Conservation (phyloP, 2,888 invertebrate genomes). For the Agrotis segetum region DNA sequence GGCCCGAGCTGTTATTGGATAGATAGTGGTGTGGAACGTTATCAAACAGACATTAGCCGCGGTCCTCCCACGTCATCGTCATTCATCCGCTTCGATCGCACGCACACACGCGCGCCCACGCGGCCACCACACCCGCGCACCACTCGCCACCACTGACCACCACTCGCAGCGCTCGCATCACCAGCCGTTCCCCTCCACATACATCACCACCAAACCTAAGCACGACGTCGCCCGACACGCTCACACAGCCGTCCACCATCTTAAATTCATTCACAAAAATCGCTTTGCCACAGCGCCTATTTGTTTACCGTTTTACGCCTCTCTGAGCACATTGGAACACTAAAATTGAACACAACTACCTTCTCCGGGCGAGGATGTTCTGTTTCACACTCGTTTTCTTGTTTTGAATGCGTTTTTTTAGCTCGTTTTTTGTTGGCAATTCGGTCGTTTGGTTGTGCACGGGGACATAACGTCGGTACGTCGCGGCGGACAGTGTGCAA, state of each 20-base stretch:
- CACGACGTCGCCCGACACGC: constrained; percentile 76
- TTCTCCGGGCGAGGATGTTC: constrained; percentile 52
- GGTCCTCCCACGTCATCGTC: constrained; percentile 85
- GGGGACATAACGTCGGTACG: constrained; percentile 70
- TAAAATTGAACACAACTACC: constrained; percentile 62
- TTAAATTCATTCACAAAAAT: constrained; percentile 91
- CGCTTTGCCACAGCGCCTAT: constrained; percentile 82
- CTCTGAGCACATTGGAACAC: constrained; percentile 69
- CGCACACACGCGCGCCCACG: constrained; percentile 79
- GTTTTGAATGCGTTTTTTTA: constrained; percentile 72
- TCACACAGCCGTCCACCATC: constrained; percentile 86
- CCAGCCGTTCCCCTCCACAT: constrained; percentile 60
- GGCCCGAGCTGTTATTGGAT: constrained; percentile 67
- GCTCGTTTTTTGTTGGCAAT: constrained; percentile 81
- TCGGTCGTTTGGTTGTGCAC: constrained; percentile 74
- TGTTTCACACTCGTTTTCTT: constrained; percentile 72
- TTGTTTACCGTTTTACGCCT: constrained; percentile 87
- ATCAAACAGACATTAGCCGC: constrained; percentile 86
- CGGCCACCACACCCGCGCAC: constrained; percentile 71
- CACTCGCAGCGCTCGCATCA: constrained; percentile 37
- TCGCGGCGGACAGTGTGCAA: constrained; percentile 81
- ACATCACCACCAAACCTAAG: constrained; percentile 74
- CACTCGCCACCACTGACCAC: constrained; percentile 35
- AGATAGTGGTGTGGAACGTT: constrained; percentile 75
- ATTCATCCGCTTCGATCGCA: constrained; percentile 89